Conservation (phyloP, 30 jellyfish, hydroid and myxozoan genomes). For the Pseudorhiza aurosa region DNA sequence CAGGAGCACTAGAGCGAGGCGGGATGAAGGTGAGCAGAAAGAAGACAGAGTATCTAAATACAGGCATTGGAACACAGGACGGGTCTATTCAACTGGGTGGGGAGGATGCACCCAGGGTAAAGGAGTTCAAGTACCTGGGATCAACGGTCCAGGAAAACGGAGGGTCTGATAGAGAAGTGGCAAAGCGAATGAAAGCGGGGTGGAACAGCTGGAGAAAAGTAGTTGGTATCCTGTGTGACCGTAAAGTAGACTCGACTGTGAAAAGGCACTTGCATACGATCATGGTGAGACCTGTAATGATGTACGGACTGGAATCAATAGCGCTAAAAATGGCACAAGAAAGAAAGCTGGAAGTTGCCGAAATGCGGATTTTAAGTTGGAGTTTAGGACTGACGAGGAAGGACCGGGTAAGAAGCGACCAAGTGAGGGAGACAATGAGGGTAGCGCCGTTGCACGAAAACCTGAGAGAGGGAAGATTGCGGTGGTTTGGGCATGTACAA, state of each 20-base stretch:
- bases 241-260: not conserved
- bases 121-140: constrained; percentile 9
- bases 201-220: not conserved
- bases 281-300: no score
- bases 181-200: not conserved
- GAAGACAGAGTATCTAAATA: constrained; percentile 30
- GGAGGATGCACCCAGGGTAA: not conserved
- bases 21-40: not conserved
- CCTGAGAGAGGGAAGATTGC: no score
- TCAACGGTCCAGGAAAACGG: not conserved
- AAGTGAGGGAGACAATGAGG: no score
- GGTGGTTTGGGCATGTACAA: no score
- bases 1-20: not conserved
- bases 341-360: no score
- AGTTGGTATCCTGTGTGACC: not conserved
- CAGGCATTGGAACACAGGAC: not conserved
- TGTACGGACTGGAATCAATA: not conserved
- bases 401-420: no score
- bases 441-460: no score
- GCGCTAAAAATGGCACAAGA: no score
- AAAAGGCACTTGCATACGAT: not conserved
- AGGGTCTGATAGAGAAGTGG: not conserved
- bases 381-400: no score
- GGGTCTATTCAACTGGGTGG: not conserved
- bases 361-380: no score